phyloP scores from a whole-genome alignment of 2,113 vertebrate species.

The Brachypteracias leptosomus region DNA sequence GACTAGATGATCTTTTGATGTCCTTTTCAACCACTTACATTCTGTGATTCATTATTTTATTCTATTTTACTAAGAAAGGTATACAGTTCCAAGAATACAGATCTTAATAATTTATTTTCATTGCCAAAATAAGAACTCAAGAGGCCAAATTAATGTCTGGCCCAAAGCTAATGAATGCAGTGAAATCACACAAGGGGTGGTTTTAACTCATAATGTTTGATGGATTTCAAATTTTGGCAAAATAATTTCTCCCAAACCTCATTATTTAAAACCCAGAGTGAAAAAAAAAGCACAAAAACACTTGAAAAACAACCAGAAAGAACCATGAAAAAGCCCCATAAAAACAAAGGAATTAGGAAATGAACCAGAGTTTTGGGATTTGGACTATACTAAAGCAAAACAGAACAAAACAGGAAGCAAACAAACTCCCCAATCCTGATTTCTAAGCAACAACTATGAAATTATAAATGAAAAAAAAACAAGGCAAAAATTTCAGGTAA shows the following conservation, averaged over 20 bases:
- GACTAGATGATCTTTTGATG: no score
- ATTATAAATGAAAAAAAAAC: background rate
- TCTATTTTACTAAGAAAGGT: background rate
- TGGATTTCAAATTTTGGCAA: background rate
- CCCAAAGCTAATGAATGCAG: background rate
- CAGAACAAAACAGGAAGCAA: background rate
- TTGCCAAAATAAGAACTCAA: constrained; percentile 10
- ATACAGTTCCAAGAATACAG: background rate
- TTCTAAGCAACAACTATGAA: background rate
- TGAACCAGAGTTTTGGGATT: rapidly evolving
- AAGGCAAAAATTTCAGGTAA: background rate
- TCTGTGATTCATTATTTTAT: no score
- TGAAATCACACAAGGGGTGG: background rate
- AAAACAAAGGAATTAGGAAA: background rate
- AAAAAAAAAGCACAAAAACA: background rate
- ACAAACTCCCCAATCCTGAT: background rate
- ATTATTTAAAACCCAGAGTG: background rate
- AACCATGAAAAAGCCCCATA: background rate
- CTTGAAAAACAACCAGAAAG: background rate
- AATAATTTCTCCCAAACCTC: background rate
- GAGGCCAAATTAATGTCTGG: constrained; percentile 6
- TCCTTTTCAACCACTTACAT: no score
- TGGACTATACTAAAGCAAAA: background rate
- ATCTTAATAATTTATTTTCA: constrained; percentile 4
- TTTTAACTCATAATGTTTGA: background rate